Conservation (phyloP, 2,113 vertebrate species). For the Himantopus leucocephalus region DNA sequence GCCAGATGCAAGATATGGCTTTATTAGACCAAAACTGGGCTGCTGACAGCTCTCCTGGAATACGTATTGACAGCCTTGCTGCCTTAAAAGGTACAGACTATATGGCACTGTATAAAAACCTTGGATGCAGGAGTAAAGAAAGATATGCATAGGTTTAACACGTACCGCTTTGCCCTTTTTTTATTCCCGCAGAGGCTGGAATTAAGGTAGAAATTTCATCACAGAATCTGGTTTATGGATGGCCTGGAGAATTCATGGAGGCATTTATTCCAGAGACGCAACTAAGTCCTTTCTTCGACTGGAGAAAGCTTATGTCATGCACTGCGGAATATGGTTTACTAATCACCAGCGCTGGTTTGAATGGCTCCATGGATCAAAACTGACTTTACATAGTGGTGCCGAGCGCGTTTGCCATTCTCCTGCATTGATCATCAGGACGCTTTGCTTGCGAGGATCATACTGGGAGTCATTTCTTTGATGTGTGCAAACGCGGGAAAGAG, state of each 20-base stretch:
- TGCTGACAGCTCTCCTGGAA: not conserved
- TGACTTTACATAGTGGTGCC: not conserved
- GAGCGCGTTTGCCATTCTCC: not conserved
- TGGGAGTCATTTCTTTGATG: conserved; percentile 48
- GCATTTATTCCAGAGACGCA: conserved; percentile 4
- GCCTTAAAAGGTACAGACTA: conserved; percentile 1
- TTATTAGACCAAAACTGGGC: conserved; percentile 13
- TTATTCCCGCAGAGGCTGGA: not conserved
- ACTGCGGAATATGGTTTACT: conserved; percentile 7
- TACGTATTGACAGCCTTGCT: not conserved
- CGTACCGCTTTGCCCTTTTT: not conserved
- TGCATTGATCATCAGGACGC: conserved; percentile 1
- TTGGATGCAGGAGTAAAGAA: not conserved
- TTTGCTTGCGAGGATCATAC: not conserved
- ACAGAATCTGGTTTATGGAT: conserved; percentile 28
- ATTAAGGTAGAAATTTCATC: conserved; percentile 41
- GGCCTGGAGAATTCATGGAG: not conserved
- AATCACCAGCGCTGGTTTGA: conserved; percentile 14
- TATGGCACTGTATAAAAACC: not conserved
- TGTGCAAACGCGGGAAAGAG: not conserved
- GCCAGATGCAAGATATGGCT: not conserved
- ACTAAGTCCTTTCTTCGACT: not conserved
- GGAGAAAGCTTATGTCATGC: not conserved
- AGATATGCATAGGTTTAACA: not conserved
- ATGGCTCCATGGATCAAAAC: conserved; percentile 46